Evolutionary conservation across 2,113 vertebrate genomes (phyloP).

Genomic region (Scalopus aquaticus): DNA sequence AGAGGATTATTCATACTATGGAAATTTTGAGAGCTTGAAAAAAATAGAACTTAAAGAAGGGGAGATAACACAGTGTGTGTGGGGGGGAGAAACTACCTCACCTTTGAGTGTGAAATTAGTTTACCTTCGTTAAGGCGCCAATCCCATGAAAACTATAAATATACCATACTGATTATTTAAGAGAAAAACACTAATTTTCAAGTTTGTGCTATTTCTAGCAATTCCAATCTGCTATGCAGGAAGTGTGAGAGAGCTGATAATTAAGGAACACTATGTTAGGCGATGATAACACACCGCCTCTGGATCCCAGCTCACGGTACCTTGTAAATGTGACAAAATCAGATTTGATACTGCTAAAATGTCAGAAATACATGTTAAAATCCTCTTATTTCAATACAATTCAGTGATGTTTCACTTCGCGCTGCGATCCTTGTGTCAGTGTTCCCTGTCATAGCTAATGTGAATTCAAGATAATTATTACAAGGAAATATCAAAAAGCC

Average conservation of each 20-base stretch:
- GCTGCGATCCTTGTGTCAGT: conserved; percentile 64
- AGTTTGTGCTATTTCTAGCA: conserved; percentile 73
- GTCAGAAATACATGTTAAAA: conserved; percentile 66
- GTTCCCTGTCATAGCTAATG: conserved; percentile 71
- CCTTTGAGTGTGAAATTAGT: conserved; percentile 64
- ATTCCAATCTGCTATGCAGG: conserved; percentile 74
- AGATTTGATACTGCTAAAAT: conserved; percentile 74
- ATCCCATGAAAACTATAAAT: conserved; percentile 70
- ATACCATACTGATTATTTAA: conserved; percentile 72
- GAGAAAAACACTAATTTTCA: conserved; percentile 75
- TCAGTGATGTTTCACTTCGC: conserved; percentile 69
- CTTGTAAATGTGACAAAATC: conserved; percentile 68
- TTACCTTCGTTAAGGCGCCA: conserved; percentile 68
- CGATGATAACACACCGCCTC: conserved; percentile 66
- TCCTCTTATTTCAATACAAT: conserved; percentile 65
- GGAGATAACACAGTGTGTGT: background rate
- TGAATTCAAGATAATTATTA: conserved; percentile 70
- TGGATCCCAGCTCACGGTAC: conserved; percentile 71
- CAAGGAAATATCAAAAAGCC: conserved; percentile 59
- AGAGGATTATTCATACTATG: conserved; percentile 55
- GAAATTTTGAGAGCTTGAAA: conserved; percentile 56
- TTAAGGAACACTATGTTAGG: conserved; percentile 74
- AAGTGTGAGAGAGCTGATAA: conserved; percentile 76
- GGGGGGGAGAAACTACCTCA: background rate
- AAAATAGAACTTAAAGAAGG: background rate